Evolutionary conservation across 1,140 invertebrate species (phyloP), one percentile per base, ranked within the genome.

Genomic region (Drosophila lowei): DNA sequence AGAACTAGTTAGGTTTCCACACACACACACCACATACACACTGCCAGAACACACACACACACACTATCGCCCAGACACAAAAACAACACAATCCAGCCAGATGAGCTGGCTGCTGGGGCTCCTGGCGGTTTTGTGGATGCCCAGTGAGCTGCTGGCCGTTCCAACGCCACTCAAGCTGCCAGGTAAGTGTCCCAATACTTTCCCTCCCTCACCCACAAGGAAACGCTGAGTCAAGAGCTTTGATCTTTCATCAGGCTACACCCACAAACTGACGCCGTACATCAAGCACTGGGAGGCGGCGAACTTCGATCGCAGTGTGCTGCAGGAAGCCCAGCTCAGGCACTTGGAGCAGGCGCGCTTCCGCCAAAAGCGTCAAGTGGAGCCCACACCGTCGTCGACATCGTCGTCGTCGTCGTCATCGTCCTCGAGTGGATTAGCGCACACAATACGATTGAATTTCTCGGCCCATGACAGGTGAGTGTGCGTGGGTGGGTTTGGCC

Each of bases 381-480:
- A 89, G 74, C 50, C 72, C 74, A 52, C 78, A 74, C 76, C 70
- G 48, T 38, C 34, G 9, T 34, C 30, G 30, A 34, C 30, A 9
- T 34, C 30, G 30, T 25, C 23, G 23, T 6, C 23, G 23, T 6
- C 23, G 28, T 54, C 67, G 66, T 49, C 58, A 64, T 18, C 54
- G 44, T 46, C 50, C 48, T 50, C 75, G 42, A 66, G 75, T 78
- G 73, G 90, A 8, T 58, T 91, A 74, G 89, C 90, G 50, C 86
- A 91, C 66, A 90, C 78, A 58, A 91, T 91, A 28, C 78, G 89
- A 67, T 67, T 91, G 65, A 90, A 90, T 81, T 91, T 91, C 77
- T 90, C 77, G 70, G 90, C 90, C 64, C 90, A 91, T 79, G 89
- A 91, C 90, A 91, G 86, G 90, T 91, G 59, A 79, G 78, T 78